phyloP scores from a whole-genome alignment of 2,113 vertebrate species.

The Lamprologus speciosus region DNA sequence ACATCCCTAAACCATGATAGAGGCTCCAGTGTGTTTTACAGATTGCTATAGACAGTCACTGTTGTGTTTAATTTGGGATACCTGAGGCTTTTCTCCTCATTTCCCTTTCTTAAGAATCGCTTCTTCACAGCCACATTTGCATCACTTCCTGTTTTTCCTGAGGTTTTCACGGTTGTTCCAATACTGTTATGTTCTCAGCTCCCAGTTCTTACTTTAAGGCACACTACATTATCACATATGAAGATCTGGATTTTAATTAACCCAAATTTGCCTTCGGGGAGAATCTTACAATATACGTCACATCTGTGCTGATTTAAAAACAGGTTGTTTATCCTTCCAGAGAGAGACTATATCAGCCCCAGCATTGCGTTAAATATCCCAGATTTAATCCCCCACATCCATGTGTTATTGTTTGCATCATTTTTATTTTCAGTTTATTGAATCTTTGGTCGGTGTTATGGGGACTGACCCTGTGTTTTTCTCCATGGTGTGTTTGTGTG shows the following conservation, averaged over 20 bases:
- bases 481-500: not conserved
- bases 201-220: not conserved
- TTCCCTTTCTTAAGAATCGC: not conserved
- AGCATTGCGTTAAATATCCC: not conserved
- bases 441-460: not conserved
- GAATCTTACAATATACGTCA: not conserved
- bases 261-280: not conserved
- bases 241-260: not conserved
- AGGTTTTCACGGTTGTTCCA: not conserved
- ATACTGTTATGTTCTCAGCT: not conserved
- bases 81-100: not conserved
- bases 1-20: not conserved
- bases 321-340: not conserved
- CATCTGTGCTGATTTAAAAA: not conserved
- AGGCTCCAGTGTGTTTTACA: not conserved
- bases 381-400: not conserved
- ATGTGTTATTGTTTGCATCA: not conserved
- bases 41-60: not conserved
- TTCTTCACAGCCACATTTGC: not conserved
- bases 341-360: not conserved
- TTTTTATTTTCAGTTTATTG: not conserved
- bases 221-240: not conserved
- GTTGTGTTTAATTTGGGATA: not conserved
- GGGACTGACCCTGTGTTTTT: not conserved
- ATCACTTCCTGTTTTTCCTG: not conserved